Evolutionary conservation across 2,113 vertebrate genomes (phyloP).

Genomic region (Clarias macrocephalus): DNA sequence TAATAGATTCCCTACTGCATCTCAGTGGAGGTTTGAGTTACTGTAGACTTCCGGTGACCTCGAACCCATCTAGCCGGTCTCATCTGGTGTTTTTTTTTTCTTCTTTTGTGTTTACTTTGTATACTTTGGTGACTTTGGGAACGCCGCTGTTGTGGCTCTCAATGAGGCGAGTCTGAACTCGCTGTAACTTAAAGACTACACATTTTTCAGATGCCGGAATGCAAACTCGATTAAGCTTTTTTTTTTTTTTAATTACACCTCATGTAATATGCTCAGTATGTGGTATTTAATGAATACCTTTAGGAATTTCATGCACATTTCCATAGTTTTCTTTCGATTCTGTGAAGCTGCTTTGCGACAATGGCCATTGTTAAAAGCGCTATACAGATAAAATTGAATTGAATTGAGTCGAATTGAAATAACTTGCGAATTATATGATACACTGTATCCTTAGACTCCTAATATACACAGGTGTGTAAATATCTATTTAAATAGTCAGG

Average conservation of each 20-base stretch:
- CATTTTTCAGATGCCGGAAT: not conserved
- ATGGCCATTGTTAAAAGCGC: no score
- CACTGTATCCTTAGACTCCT: not conserved
- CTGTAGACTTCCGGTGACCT: not conserved
- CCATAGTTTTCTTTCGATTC: no score
- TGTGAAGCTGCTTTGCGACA: no score
- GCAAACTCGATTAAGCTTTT: not conserved
- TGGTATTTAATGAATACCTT: not conserved
- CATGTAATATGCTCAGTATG: not conserved
- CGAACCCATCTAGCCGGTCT: not conserved
- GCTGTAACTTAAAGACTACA: not conserved
- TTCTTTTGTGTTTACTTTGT: not conserved
- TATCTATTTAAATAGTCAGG: conserved; percentile 3
- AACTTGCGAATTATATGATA: not conserved
- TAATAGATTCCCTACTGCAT: not conserved
- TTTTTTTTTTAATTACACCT: not conserved
- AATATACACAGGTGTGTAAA: not conserved
- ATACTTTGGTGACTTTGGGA: not conserved
- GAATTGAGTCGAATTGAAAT: no score
- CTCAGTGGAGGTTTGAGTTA: not conserved
- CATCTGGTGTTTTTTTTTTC: not conserved
- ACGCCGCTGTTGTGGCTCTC: not conserved
- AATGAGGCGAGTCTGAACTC: not conserved
- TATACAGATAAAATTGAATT: no score
- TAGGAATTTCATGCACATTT: not conserved